Evolutionary conservation across 2,888 invertebrate genomes (phyloP), one percentile per base, ranked within the genome.

Genomic region (Melikaiella ostensackeni): DNA sequence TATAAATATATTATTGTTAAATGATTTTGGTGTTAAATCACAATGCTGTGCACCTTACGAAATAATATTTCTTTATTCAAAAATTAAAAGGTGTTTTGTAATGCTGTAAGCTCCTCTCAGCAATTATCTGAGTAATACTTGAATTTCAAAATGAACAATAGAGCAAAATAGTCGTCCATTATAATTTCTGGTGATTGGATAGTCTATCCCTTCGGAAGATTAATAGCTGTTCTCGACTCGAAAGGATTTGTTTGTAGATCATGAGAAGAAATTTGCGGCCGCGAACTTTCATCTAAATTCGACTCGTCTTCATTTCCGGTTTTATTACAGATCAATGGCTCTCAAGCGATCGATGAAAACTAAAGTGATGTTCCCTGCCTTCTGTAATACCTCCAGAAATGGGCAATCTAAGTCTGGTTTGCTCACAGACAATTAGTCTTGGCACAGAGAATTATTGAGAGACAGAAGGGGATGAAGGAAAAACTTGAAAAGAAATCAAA

Each of bases 281-380:
- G 33, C 73, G 35, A 73, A 70, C 33, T 70, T 70, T 70, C 70
- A 64, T 78, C 35, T 62, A 78, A 81, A 81, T 81, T 84, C 80
- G 81, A 84, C 79, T 66, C 76, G 78, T 81, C 84, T 83, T 82
- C 82, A 82, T 86, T 87, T 79, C 74, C 77, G 77, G 77, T 74
- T 86, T 83, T 87, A 85, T 83, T 82, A 79, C 78, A 75, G 27
- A 75, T 62, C 76, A 75, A 38, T 57, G 79, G 62, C 77, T 64
- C 74, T 78, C 74, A 74, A 80, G 80, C 79, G 70, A 50, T 70
- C 50, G 50, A 33, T 70, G 50, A 70, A 70, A 70, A 70, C 50
- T 70, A 70, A 70, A 46, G 50, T n/a, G 50, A 70, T 70, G 50
- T 70, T 70, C 50, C 30, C 46, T 46, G 35, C 21, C 35, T 63